A percentile compares a stretch with the other conserved stretches of the same genome.
Conservation (phyloP, 2,113 vertebrate genomes). For the Odocoileus virginianus region DNA sequence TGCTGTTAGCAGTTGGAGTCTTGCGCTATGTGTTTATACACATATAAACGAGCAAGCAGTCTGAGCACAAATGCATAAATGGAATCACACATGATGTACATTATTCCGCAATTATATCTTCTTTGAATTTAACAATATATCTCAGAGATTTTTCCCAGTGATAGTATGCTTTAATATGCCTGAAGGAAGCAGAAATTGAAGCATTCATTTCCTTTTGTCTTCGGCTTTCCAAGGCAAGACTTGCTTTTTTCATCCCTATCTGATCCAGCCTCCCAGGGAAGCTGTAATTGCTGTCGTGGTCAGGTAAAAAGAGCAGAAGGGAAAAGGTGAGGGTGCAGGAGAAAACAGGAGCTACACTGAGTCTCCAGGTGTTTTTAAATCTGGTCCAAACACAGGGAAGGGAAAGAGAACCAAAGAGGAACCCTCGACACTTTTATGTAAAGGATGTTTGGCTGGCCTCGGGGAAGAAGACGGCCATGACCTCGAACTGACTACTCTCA, state of each 20-base stretch:
- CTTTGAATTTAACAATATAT: conserved; percentile 31
- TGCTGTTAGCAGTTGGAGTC: background rate
- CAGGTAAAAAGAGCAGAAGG: background rate
- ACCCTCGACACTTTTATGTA: background rate
- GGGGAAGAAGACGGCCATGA: background rate
- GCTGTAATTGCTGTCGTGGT: background rate
- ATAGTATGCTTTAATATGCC: conserved; percentile 40
- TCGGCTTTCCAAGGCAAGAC: background rate
- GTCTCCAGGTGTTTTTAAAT: background rate
- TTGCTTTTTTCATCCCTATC: background rate
- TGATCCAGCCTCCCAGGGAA: background rate
- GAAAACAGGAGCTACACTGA: background rate
- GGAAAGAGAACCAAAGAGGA: background rate
- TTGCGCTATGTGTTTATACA: background rate
- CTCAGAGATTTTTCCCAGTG: conserved; percentile 30
- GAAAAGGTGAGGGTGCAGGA: background rate
- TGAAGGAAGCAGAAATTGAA: conserved; percentile 45
- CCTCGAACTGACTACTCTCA: background rate
- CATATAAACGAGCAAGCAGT: background rate
- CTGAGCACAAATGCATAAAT: background rate
- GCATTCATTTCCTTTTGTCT: conserved; percentile 36
- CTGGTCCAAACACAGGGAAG: background rate
- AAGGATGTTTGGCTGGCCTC: background rate
- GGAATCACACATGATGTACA: background rate
- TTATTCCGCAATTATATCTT: conserved; percentile 34